Evolutionary conservation across 2,113 vertebrate species (phyloP), one percentile per base, ranked within the genome.

Genomic region (Pluvialis apricaria): DNA sequence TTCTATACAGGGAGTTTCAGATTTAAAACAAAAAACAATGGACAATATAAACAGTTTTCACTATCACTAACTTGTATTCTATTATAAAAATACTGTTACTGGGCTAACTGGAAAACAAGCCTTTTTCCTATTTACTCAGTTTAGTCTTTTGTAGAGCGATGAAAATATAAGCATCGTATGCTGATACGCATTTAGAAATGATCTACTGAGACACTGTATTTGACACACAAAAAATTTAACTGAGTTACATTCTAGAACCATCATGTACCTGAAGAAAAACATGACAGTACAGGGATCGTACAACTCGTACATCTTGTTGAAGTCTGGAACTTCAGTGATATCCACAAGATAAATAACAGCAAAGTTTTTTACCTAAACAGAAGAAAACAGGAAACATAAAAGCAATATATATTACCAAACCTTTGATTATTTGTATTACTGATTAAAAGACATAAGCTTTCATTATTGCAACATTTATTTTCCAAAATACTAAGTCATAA

Each of bases 261-360:
- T 45, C 25, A 58, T 71, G 61, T 93, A 99, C 99, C 99, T 99
- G 98, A 99, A 99, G 92, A 99, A 99, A 98, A 99, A 99, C 99
- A 99, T 99, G 92, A 99, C 99, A 0, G 99, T 99, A 82, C 99
- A 99, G 7, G 99, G 99, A 92, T 99, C 99, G 0, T 99, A 99
- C 73, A 99, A 96, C 95, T 99, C 99, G 1, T 99, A 99, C 99
- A 99, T 99, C 97, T 99, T 99, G 98, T 99, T 99, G 98, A 99
- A 99, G 96, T 99, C 99, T 29, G 99, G 99, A 49, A 99, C 99
- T 98, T 99, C 99, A 17, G 99, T 99, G 93, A 99, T 99, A 95
- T 99, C 99, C 98, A 99, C 99, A 64, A 99, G 98, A 95, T 99
- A 99, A 98, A 99, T 99, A 81, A 99, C 99, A 24, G 99, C 99